Percentiles rank a stretch among this genome's conserved stretches.
phyloP scores from a whole-genome alignment of 2,113 vertebrate species.

The Brachionichthys hirsutus region DNA sequence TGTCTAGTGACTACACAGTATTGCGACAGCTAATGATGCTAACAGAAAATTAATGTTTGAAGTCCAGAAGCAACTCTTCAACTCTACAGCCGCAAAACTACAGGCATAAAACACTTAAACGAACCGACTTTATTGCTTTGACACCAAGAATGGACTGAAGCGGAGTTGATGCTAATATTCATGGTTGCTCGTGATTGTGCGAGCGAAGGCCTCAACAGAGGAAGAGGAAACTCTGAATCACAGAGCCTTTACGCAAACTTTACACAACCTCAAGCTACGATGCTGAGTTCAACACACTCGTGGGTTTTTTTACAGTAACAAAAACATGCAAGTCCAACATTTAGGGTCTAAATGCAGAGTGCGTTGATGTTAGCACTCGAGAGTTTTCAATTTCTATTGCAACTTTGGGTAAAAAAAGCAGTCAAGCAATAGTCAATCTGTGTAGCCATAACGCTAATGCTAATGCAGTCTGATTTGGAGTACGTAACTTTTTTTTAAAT shows the following conservation, averaged over 20 bases:
- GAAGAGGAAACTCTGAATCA: slow-evolving; percentile 32
- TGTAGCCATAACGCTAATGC: slow-evolving; percentile 3
- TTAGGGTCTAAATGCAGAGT: not conserved
- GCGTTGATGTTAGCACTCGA: not conserved
- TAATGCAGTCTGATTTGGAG: not conserved
- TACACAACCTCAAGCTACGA: no score
- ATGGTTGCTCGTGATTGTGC: not conserved
- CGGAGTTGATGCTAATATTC: not conserved
- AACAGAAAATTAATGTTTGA: slow-evolving; percentile 19
- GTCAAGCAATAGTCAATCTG: no score
- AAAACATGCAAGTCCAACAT: slow-evolving; percentile 18
- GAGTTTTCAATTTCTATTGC: no score
- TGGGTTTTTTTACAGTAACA: slow-evolving; percentile 12
- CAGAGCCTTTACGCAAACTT: slow-evolving; percentile 33
- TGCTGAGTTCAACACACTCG: no score
- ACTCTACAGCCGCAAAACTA: not conserved
- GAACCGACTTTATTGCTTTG: slow-evolving; percentile 39
- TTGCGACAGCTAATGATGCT: slow-evolving; percentile 30
- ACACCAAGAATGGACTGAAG: not conserved
- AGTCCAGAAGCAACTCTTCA: no score
- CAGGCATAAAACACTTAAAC: not conserved
- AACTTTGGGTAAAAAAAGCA: no score
- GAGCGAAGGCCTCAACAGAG: slow-evolving; percentile 53
- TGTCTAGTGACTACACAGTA: slow-evolving; percentile 8
- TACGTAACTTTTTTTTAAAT: no score